Evolutionary conservation across 1,140 invertebrate genomes (phyloP).

Genomic region (Sycobia sp.): DNA sequence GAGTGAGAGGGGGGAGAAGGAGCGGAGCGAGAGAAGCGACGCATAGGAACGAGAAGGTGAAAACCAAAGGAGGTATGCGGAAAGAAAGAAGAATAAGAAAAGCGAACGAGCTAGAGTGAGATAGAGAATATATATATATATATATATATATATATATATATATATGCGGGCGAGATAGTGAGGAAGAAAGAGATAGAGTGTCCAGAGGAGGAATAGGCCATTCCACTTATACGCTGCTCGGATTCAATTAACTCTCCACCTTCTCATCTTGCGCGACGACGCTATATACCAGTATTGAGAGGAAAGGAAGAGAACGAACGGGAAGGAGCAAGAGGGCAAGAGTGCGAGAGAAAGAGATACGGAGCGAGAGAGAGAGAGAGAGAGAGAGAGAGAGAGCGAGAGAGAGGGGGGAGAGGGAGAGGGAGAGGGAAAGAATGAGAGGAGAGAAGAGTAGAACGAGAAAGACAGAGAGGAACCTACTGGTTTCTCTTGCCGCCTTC

Average conservation of each 20-base stretch:
- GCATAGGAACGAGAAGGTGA: conserved; percentile 27
- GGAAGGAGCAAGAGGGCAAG: not conserved
- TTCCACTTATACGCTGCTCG: conserved; percentile 63
- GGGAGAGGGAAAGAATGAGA: conserved; percentile 22
- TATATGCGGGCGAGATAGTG: conserved; percentile 44
- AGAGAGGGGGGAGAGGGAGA: not conserved
- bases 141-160: too few relatives aligned
- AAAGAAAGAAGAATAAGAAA: conserved; percentile 57
- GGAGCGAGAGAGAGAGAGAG: not conserved
- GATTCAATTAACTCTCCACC: conserved; percentile 63
- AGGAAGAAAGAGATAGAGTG: conserved; percentile 34
- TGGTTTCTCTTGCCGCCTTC: conserved; percentile 1
- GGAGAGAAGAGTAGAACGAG: not conserved
- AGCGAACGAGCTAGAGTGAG: conserved; percentile 44
- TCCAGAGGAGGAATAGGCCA: conserved; percentile 56
- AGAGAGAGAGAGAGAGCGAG: too few relatives aligned
- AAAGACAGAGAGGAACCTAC: not conserved
- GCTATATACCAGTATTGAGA: conserved; percentile 3
- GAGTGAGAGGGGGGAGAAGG: conserved; percentile 33
- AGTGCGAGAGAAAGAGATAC: not conserved
- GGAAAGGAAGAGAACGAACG: conserved; percentile 7
- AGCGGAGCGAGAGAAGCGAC: conserved; percentile 36
- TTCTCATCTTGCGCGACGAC: conserved; percentile 32
- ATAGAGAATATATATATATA: too few relatives aligned
- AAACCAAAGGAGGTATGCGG: conserved; percentile 45